Conservation (phyloP, 1,140 invertebrate genomes). For the Hylyphantes graminicola region DNA sequence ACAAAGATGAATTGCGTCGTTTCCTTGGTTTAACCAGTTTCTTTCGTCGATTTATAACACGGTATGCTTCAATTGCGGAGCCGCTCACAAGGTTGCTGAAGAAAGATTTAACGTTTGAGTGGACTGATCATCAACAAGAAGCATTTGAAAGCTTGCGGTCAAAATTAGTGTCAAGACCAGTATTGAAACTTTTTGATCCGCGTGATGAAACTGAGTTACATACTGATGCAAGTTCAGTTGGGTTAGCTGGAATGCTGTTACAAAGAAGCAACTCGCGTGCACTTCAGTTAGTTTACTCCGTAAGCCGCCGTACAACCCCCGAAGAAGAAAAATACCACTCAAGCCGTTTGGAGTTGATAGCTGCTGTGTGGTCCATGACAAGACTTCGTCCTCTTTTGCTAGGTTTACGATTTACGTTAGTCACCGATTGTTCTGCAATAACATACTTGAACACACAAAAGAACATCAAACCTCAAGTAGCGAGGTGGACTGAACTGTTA, state of each 20-base stretch:
- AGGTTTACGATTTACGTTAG: conserved; percentile 36
- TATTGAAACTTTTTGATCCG: background rate
- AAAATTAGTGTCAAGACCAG: too few relatives aligned
- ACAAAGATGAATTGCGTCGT: too few relatives aligned
- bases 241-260: conserved; percentile 17
- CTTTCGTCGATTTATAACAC: too few relatives aligned
- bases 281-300: conserved; percentile 21
- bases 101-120: too few relatives aligned
- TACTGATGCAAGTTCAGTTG: background rate
- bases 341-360: conserved; percentile 19
- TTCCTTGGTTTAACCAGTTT: too few relatives aligned
- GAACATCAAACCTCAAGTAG: background rate
- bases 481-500: conserved; percentile 6
- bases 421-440: conserved; percentile 34
- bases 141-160: too few relatives aligned
- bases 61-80: too few relatives aligned
- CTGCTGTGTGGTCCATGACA: conserved; percentile 22
- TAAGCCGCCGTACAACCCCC: background rate
- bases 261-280: background rate
- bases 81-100: too few relatives aligned
- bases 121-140: too few relatives aligned
- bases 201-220: background rate
- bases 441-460: background rate
- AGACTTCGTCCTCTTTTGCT: conserved; percentile 9
- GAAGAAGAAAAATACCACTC: conserved; percentile 12